phyloP scores from a whole-genome alignment of 2,888 invertebrate species.

The Apeira syringaria region DNA sequence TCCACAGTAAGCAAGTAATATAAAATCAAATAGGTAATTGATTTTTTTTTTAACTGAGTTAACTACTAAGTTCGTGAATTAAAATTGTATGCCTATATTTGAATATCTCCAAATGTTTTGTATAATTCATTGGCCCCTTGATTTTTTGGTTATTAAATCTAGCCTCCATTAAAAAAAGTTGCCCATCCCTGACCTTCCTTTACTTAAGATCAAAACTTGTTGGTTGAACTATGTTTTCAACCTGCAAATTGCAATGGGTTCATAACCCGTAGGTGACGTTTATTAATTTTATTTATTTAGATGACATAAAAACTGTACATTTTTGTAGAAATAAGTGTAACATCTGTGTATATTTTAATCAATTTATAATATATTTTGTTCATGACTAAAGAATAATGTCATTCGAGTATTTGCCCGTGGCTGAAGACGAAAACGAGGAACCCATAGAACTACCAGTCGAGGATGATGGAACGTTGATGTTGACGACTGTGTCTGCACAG shows the following conservation, averaged over 20 bases:
- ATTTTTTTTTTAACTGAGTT: too few species aligned
- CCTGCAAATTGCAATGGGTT: conserved; percentile 80
- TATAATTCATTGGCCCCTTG: too few species aligned
- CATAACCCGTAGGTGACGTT: conserved; percentile 81
- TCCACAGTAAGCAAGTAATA: too few species aligned
- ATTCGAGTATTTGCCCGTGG: conserved; percentile 92
- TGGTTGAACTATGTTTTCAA: conserved; percentile 73
- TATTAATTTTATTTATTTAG: conserved; percentile 78
- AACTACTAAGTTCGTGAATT: too few species aligned
- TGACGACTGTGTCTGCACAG: conserved; percentile 97
- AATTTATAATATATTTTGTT: conserved; percentile 66
- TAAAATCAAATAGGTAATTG: too few species aligned
- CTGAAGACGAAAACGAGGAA: conserved; percentile 98
- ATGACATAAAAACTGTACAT: conserved; percentile 77
- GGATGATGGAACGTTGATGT: conserved; percentile 95
- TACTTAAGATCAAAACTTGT: conserved; percentile 51
- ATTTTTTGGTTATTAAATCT: too few species aligned
- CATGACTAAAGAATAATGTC: conserved; percentile 82
- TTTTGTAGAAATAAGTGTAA: conserved; percentile 76
- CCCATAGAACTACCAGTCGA: conserved; percentile 98
- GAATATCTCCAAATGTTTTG: too few species aligned
- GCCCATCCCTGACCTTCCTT: conserved; percentile 38
- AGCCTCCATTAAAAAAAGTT: too few species aligned
- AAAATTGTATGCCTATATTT: too few species aligned
- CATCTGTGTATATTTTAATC: conserved; percentile 72